Percentiles rank a stretch among this genome's conserved stretches.
These are phyloP conservation scores for Pollicipes pollicipes DNA, from an alignment of 1,140 invertebrate genomes.

Conservation along the genomic window DNA sequence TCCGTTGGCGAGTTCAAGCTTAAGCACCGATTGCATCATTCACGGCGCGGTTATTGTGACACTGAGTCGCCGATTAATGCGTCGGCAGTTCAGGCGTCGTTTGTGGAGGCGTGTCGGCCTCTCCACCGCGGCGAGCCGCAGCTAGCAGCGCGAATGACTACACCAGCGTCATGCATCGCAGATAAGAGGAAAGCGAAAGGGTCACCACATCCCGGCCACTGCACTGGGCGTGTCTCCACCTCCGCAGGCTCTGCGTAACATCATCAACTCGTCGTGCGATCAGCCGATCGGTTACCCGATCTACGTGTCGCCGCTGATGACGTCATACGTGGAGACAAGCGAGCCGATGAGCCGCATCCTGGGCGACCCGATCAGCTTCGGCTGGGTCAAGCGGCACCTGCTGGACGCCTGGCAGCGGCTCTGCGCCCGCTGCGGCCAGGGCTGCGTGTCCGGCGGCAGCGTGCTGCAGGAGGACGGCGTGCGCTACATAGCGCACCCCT, in stretches of 20 bases:
- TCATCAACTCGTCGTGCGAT: constrained; percentile 99
- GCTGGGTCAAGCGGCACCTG: constrained; percentile 46
- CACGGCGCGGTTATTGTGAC: no score
- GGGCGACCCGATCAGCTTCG: constrained; percentile 63
- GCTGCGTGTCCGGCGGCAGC: constrained; percentile 69
- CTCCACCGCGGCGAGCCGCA: no score
- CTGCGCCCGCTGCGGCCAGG: constrained; percentile 52
- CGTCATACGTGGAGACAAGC: constrained; percentile 88
- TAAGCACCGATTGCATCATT: no score
- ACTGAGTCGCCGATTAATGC: no score
- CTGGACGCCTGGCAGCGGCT: constrained; percentile 48
- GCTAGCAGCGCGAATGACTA: no score
- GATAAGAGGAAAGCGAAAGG: no score
- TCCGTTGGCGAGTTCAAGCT: no score
- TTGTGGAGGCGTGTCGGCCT: no score
- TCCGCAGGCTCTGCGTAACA: constrained; percentile 64
- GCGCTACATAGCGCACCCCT: neutral
- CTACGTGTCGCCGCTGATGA: constrained; percentile 95
- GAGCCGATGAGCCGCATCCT: constrained; percentile 56
- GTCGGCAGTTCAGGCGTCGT: no score
- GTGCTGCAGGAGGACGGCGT: constrained; percentile 13
- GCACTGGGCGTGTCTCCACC: no score
- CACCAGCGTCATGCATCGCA: no score
- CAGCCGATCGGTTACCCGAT: constrained; percentile 98
- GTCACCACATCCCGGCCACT: no score